Conservation (phyloP, 2,113 vertebrate species). For the Prolemur simus region DNA sequence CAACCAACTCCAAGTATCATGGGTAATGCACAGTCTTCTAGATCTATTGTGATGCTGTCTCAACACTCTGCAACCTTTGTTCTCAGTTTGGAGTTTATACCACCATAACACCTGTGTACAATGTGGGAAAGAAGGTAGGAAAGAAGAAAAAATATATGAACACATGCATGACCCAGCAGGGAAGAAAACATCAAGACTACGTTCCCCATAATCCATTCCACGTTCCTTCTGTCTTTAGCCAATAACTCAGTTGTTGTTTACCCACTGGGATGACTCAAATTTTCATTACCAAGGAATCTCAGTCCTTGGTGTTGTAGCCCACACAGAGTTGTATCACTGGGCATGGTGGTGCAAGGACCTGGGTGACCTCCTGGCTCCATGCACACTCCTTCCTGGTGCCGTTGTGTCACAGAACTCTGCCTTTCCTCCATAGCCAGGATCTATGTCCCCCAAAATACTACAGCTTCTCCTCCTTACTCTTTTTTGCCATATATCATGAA, state of each 20-base stretch:
- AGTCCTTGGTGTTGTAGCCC: not conserved
- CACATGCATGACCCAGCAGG: not conserved
- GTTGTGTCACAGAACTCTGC: not conserved
- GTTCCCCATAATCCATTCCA: too few relatives aligned
- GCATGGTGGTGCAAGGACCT: not conserved
- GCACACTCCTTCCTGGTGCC: not conserved
- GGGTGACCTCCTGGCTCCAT: not conserved
- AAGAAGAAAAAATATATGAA: not conserved
- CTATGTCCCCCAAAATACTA: too few relatives aligned
- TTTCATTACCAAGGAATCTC: not conserved
- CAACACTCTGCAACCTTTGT: not conserved
- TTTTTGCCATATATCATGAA: not conserved
- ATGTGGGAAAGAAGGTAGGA: not conserved
- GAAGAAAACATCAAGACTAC: not conserved
- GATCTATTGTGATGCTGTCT: not conserved
- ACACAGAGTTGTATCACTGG: fast-evolving
- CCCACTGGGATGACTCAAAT: not conserved
- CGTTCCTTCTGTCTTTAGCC: not conserved
- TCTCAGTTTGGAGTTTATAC: not conserved
- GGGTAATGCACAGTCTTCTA: not conserved
- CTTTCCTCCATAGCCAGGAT: not conserved
- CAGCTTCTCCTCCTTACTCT: not conserved
- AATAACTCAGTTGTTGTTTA: not conserved
- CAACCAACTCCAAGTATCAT: not conserved
- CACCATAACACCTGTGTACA: not conserved